Evolutionary conservation across 2,888 invertebrate species (phyloP), one percentile per base, ranked within the genome.

Genomic region (Cybosia mesomella): DNA sequence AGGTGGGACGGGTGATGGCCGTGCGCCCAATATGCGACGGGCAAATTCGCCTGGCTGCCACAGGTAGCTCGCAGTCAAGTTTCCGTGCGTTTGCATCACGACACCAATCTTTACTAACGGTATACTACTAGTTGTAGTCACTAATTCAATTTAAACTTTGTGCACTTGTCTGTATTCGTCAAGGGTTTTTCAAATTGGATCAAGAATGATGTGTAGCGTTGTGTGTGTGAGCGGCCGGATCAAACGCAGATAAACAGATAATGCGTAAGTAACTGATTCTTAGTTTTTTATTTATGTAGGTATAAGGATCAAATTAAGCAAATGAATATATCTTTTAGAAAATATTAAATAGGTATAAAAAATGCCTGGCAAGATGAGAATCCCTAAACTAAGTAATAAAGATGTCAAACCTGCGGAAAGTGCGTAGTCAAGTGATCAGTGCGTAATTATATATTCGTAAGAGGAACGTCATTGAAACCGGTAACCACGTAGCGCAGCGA

Each of bases 41-140:
- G 94, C 93, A 68, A 94, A 87, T 82, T 95, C 95, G 49, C 92
- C 92, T n/a, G 94, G 94, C 79, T 95, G 95, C 95, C 95, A 95
- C 73, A 95, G 84, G 82, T 92, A 93, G 86, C 94, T 94, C 72
- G 92, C 91, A 63, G 93, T 93, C 80, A 95, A 84, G 85, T 92
- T 92, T 18, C 92, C 93, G 92, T 93, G 94, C 85, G 93, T 87
- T 84, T 93, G 91, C 95, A 95, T 95, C 89, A 87, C 91, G 89
- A 80, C 79, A 77, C 88, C 79, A 81, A 82, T 86, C 87, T 85
- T 83, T 81, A 91, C 92, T 92, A 87, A 88, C 88, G 83, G 81
- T 79, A 81, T 83, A 85, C 86, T 83, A 87, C 86, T 83, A 87
- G 84, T 84, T 83, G 81, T 80, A 80, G 79, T 80, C 85, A 83